phyloP scores from a whole-genome alignment of 2,113 vertebrate genomes.

The Takifugu bimaculatus region DNA sequence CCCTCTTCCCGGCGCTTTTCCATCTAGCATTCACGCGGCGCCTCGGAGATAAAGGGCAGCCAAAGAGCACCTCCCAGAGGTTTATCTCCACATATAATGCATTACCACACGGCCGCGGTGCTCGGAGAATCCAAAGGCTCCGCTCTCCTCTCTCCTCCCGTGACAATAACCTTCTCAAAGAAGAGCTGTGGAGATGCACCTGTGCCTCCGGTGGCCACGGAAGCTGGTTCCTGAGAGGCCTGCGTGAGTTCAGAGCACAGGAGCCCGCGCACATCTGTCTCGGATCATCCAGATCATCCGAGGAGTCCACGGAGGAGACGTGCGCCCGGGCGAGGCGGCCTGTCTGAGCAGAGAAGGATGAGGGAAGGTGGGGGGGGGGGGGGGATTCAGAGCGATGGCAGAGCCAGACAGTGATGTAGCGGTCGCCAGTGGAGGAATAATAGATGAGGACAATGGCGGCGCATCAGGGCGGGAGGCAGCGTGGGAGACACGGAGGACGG shows the following conservation, averaged over 20 bases:
- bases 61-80: constrained; percentile 64
- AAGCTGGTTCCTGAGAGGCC: constrained; percentile 14
- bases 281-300: constrained; percentile 2
- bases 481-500: not conserved
- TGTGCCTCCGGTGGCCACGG: not conserved
- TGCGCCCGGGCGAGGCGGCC: not conserved
- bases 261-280: constrained; percentile 11
- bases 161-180: constrained; percentile 13
- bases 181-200: not conserved
- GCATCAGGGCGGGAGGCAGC: constrained; percentile 68
- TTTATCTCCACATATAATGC: constrained; percentile 42
- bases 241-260: not conserved
- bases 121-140: too few species aligned
- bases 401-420: constrained; percentile 72
- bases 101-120: constrained; percentile 28
- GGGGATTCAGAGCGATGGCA: constrained; percentile 60
- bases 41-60: constrained; percentile 59
- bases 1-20: constrained; percentile 45
- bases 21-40: constrained; percentile 63
- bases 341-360: constrained; percentile 47
- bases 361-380: constrained; percentile 30
- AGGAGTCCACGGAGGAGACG: constrained; percentile 10
- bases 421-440: constrained; percentile 65
- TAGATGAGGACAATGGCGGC: constrained; percentile 78
- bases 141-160: constrained; percentile 10